These are phyloP conservation scores for Enteromius paludinosus DNA, from an alignment of 2,797 vertebrate genomes.

Conservation along the genomic window DNA sequence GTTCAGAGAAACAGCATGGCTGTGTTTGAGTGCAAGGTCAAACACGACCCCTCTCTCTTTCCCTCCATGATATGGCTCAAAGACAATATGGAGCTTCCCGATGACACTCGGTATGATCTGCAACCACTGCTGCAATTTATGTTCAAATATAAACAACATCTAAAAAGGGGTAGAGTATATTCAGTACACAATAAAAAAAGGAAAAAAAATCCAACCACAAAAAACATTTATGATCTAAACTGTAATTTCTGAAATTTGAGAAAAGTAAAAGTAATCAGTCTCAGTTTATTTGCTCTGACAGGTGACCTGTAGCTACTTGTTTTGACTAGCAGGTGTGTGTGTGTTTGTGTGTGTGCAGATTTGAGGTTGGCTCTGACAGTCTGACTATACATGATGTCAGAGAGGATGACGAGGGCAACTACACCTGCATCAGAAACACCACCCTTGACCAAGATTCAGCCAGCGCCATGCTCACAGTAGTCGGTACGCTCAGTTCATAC, in stretches of 20 bases:
- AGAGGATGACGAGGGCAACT: constrained; percentile 87
- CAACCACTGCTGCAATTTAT: neutral
- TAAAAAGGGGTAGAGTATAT: neutral
- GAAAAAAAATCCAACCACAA: too few relatives aligned
- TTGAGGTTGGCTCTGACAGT: constrained; percentile 83
- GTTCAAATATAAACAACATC: neutral
- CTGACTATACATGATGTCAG: constrained; percentile 86
- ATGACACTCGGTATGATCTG: constrained; percentile 81
- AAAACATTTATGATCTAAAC: neutral
- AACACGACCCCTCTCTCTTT: constrained; percentile 87
- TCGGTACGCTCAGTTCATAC: constrained; percentile 80
- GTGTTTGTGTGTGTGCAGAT: constrained; percentile 73
- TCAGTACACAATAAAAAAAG: too few relatives aligned
- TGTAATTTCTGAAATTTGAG: too few relatives aligned
- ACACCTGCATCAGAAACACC: constrained; percentile 93
- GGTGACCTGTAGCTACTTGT: neutral
- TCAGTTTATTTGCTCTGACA: neutral
- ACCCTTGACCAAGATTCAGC: constrained; percentile 92
- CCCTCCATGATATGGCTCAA: constrained; percentile 90
- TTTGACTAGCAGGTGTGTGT: neutral
- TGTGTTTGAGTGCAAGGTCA: constrained; percentile 93
- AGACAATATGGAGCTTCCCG: constrained; percentile 83
- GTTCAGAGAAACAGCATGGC: constrained; percentile 85
- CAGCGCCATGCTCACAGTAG: constrained; percentile 90
- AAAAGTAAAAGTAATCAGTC: neutral